Base-by-base conservation (phyloP, 2,888 invertebrate species). In the Andrena marginata region DNA sequence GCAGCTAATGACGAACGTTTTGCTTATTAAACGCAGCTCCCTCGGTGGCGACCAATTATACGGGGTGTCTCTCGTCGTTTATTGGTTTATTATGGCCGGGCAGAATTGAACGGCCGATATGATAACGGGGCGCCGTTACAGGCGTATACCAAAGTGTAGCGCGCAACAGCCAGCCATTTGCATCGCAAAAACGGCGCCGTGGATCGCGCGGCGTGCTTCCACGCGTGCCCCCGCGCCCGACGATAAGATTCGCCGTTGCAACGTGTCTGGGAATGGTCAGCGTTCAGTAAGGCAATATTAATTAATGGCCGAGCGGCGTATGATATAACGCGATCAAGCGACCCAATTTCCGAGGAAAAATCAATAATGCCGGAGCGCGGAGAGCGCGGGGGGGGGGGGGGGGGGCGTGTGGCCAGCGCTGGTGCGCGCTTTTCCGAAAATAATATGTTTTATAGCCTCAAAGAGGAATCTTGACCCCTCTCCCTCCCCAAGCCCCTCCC, bases 21-120 rank as follows among this genome's bases (percentile, higher is more conserved):
- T 71, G 78, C 62, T 85, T 80, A 75, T 87, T 79, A 85, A 78
- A 76, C 73, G 29, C 29, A 35, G 72, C 56, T 33, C 64, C 31
- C 26, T 23, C 26, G 10, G 56, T 23, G 31, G 60, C 56, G 31
- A 62, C 56, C 77, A 87, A 82, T 86, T 81, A 77, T 62, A 76
- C 35, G 35, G 31, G 10, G 48, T 49, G 60, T 77, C 77, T 77
- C 77, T 72, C 31, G 72, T 23, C 64, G 75, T 75, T 82, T 71
- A 77, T 82, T 76, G 59, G 23, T 76, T 68, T 60, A 71, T 59
- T 59, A 54, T 51, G 63, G 56, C 51, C 65, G 42, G n/a, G 33
- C 71, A 26, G 65, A 59, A 78, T 71, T 62, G 48, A 65, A 70
- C 67, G n/a, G 8, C 16, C 59, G 68, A 63, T 51, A 23, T 16